Evolutionary conservation across 2,888 invertebrate genomes (phyloP), one percentile per base, ranked within the genome.

Genomic region (Drosophila barbarae): DNA sequence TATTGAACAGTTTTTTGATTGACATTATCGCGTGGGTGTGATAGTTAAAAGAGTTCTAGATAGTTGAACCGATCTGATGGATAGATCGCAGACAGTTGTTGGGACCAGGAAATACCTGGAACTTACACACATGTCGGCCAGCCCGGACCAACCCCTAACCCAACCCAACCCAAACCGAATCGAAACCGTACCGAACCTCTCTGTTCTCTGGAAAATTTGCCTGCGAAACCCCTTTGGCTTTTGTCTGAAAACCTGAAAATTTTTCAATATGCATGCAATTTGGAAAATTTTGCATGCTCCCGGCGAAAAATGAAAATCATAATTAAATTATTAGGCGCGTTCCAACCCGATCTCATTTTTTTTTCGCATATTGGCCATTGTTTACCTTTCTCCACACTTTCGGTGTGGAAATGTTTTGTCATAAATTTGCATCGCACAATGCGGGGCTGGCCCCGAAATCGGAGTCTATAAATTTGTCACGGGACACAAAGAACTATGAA

Each of bases 21-120:
- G 85, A 85, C 82, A 85, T 61, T 80, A 77, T 83, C 75, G 83
- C 83, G 79, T 84, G 85, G 80, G 85, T 83, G 85, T 72, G 71
- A 74, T 73, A 75, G 77, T 49, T 38, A 53, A 42, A 6, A 42
- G 23, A 38, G 35, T 15, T 50, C 30, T 51, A 61, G 61, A 63
- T 49, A 41, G 38, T 49, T 18, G 7, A 5, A 10, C 30, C 38
- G 65, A 65, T 64, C 53, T 64, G 64, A 63, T 23, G 41, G 36
- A 69, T 47, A 46, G 64, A 69, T 68, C 69, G 52, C 36, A 49
- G 61, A 73, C 82, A 74, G 67, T 75, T 77, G 80, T 56, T 26
- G 44, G 66, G 10, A n/a, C n/a, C 36, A 47, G 39, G 39, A 44
- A 32, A 61, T 69, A 60, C 63, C 60, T 46, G 36, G 69, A 67